phyloP scores from a whole-genome alignment of 2,888 invertebrate species.

The Acrobasis suavella region DNA sequence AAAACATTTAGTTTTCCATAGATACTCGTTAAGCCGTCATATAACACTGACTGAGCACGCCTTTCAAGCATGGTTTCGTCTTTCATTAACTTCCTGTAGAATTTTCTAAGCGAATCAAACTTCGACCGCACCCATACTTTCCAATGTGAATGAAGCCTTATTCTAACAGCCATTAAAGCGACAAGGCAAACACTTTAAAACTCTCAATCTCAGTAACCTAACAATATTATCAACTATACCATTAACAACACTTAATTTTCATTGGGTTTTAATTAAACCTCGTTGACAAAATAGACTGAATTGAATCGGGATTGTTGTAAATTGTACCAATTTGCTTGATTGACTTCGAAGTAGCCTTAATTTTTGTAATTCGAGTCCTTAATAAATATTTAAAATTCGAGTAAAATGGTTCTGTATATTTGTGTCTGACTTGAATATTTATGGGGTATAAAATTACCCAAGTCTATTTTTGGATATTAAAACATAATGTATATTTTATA shows the following conservation, averaged over 20 bases:
- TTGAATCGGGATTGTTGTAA: conserved; percentile 35
- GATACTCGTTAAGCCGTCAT: too few species aligned
- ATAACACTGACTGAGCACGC: too few species aligned
- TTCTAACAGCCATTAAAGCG: conserved; percentile 30
- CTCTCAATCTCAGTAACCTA: conserved; percentile 22
- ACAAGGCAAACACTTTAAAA: conserved; percentile 32
- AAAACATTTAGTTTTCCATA: too few species aligned
- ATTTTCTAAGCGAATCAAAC: neutral
- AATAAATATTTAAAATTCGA: conserved; percentile 10
- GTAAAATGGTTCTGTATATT: conserved; percentile 26
- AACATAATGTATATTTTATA: too few species aligned
- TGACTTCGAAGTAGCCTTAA: conserved; percentile 40
- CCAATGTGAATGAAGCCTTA: conserved; percentile 18
- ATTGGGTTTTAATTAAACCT: conserved; percentile 38
- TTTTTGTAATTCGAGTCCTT: conserved; percentile 21
- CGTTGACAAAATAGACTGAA: conserved; percentile 15
- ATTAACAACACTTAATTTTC: conserved; percentile 33
- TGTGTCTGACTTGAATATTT: conserved; percentile 26
- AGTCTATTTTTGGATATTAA: neutral
- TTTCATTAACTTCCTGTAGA: neutral
- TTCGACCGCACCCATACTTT: neutral
- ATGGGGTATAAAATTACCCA: conserved; percentile 28
- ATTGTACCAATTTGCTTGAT: conserved; percentile 43
- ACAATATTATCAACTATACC: conserved; percentile 31
- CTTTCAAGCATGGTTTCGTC: too few species aligned